These are phyloP conservation scores for Rhinichthys osculus DNA, from an alignment of 2,797 vertebrate genomes.

Conservation along the genomic window DNA sequence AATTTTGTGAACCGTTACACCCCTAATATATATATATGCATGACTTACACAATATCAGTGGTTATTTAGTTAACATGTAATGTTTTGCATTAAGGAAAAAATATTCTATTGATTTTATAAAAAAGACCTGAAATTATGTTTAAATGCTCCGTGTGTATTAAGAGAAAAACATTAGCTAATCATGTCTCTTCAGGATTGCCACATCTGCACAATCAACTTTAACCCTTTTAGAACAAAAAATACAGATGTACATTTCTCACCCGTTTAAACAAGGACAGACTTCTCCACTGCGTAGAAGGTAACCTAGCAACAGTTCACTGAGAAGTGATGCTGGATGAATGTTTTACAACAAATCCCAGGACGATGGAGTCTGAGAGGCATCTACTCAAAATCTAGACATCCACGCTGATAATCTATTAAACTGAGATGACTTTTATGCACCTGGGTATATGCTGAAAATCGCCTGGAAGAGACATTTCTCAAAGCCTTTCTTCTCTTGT, in stretches of 20 bases:
- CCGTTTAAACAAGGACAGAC: slow-evolving; percentile 53
- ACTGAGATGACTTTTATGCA: slow-evolving; percentile 22
- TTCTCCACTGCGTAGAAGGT: slow-evolving; percentile 50
- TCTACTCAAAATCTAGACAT: slow-evolving; percentile 48
- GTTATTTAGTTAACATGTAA: neutral
- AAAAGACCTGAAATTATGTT: neutral
- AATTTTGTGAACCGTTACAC: too few relatives aligned
- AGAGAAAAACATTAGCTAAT: slow-evolving; percentile 33
- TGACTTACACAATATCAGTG: too few relatives aligned
- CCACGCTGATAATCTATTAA: slow-evolving; percentile 25
- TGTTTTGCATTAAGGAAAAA: neutral
- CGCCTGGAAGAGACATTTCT: neutral
- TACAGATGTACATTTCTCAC: slow-evolving; percentile 50
- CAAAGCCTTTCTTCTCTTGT: neutral
- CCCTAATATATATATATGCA: too few relatives aligned
- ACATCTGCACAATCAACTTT: slow-evolving; percentile 54
- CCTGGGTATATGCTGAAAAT: slow-evolving; percentile 26
- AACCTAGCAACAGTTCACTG: slow-evolving; percentile 67
- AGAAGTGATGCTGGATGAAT: slow-evolving; percentile 56
- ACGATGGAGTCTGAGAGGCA: slow-evolving; percentile 35
- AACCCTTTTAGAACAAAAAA: slow-evolving; percentile 56
- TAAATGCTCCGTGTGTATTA: slow-evolving; percentile 4
- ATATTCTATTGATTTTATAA: neutral
- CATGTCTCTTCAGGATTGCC: slow-evolving; percentile 19
- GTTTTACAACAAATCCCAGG: slow-evolving; percentile 52